Base-by-base conservation (phyloP, 2,888 invertebrate genomes). In the Zeuzera pyrina region DNA sequence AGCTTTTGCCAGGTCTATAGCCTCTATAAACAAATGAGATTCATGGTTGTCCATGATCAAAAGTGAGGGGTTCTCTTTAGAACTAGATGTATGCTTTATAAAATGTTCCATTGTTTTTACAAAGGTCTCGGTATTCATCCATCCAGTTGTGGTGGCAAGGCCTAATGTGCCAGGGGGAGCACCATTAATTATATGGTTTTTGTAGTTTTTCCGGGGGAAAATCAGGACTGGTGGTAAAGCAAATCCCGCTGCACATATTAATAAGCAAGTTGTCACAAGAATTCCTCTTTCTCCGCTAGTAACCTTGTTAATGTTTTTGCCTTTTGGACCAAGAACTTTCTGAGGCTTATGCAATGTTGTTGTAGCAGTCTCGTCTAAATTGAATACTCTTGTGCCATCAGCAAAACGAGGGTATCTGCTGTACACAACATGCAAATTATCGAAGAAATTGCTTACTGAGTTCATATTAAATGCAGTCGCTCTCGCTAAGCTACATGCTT, bases 31-130 rank as follows among this genome's bases (percentile, higher is more conserved):
- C 21, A 51, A 23, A 39, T 61, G 57, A 16, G 49, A 49, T 33
- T 54, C 55, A 34, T 62, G 54, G 34, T 66, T 63, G 36, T 66
- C 61, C 29, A 52, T 37, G 22, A 62, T 41, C n/a, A 55, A 35
- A 15, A 49, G 31, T 12, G 38, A 37, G 3, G 49, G 49, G 34
- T 55, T 47, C 27, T 49, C 47, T 33, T 30, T 34, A 15, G 41
- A 37, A 14, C 36, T 34, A 19, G 33, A 34, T 7, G 48, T 38
- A 31, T 47, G 40, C 36, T 52, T 49, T 27, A 58, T 47, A 39
- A 64, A 62, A 43, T 61, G 58, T 33, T 52, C 35, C 36, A 64
- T 50, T 15, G 55, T 47, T 31, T 52, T 27, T 12, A 52, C 25
- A 42, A 60, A 64, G 10, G 52, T 31, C 30, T 57, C 51, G 6